Base-by-base conservation (phyloP, 2,888 invertebrate genomes). In the Ectemnius cavifrons region DNA sequence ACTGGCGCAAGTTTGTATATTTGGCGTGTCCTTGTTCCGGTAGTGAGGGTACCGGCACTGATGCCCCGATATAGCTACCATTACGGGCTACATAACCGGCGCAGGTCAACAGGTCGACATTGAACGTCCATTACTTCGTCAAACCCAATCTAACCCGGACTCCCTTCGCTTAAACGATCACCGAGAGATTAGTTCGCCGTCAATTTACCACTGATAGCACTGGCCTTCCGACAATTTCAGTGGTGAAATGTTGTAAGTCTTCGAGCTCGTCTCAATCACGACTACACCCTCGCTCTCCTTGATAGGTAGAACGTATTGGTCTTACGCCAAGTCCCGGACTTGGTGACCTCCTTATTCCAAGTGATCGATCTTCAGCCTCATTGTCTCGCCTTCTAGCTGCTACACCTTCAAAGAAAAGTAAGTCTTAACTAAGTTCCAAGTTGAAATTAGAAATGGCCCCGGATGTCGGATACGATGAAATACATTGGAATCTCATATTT, bases 41-140 rank as follows among this genome's bases (percentile, higher is more conserved):
- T 63, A 75, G 79, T 74, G 69, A 58, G 69, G 62, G 49, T 67
- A 70, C 63, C 63, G 67, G 59, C 75, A 63, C 71, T 79, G 58
- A 69, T 46, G 47, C 20, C 45, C 18, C 16, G 27, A 73, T 74
- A 72, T 77, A 79, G 71, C 77, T 72, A 73, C 78, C 74, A 83
- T 83, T 83, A 83, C 78, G 69, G 75, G 77, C 80, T 81, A 78
- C 80, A 80, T 81, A 76, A 76, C 73, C 76, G 75, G 73, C 69
- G 45, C 75, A 75, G 84, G 87, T 89, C 88, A 89, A 88, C 88
- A 89, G 85, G 86, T 85, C 85, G 86, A 90, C 90, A 89, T 84
- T 83, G 89, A 88, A 89, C 79, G 88, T 90, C 90, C 90, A 90
- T 89, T 90, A 90, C 89, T 88, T 88, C 89, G 87, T 89, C 89